These are phyloP conservation scores for Drosophila persimilis DNA, from an alignment of 1,140 invertebrate species.

Conservation along the genomic window DNA sequence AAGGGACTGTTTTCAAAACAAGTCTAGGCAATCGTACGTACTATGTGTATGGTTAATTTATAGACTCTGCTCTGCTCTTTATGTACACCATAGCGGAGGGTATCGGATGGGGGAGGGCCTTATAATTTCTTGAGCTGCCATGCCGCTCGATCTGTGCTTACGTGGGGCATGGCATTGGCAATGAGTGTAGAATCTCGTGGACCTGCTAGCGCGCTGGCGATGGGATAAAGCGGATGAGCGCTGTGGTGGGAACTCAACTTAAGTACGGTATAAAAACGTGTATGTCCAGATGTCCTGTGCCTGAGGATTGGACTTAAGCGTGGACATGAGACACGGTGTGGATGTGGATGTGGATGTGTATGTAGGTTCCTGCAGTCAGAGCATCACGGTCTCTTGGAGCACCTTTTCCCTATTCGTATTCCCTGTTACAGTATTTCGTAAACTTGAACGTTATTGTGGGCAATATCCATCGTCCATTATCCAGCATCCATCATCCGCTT, in stretches of 20 bases:
- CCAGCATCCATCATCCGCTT: too few species aligned
- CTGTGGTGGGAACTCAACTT: constrained; percentile 13
- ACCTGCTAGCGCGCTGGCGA: too few species aligned
- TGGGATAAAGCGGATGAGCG: too few species aligned
- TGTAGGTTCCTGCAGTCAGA: too few species aligned
- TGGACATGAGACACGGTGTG: constrained; percentile 2
- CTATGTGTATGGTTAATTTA: constrained; percentile 17
- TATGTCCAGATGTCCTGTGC: too few species aligned
- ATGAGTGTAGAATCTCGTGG: too few species aligned
- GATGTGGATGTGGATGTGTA: too few species aligned
- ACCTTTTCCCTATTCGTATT: too few species aligned
- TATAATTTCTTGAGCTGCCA: constrained; percentile 7
- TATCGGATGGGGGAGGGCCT: constrained; percentile 10
- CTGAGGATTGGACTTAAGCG: background rate
- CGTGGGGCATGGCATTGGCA: background rate
- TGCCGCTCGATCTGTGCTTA: background rate
- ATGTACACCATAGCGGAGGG: constrained; percentile 20
- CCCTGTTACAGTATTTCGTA: too few species aligned
- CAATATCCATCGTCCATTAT: too few species aligned
- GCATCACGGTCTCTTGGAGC: too few species aligned
- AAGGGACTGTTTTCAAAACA: constrained; percentile 52
- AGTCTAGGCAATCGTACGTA: constrained; percentile 55
- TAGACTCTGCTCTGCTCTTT: background rate
- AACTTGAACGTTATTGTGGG: too few species aligned
- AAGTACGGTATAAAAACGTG: constrained; percentile 40